These are phyloP conservation scores for Monopterus albus DNA, from an alignment of 2,113 vertebrate species.

Conservation along the genomic window DNA sequence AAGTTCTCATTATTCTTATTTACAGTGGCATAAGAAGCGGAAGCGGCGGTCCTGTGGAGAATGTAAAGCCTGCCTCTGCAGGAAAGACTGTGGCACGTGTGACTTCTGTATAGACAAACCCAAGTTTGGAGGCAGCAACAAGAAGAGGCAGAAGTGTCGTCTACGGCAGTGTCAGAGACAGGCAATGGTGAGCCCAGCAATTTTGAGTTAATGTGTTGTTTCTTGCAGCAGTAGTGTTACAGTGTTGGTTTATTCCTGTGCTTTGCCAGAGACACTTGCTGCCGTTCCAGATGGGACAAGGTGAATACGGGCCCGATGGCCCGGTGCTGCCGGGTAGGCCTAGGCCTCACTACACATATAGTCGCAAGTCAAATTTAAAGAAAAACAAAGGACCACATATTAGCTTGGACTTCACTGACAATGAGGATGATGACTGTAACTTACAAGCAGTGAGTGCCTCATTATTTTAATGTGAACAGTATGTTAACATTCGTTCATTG, in stretches of 20 bases:
- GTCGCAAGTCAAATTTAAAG: slow-evolving; percentile 61
- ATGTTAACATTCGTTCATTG: no score
- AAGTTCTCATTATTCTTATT: not conserved
- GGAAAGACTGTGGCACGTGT: slow-evolving; percentile 88
- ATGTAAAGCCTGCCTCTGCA: slow-evolving; percentile 87
- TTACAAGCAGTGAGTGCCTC: slow-evolving; percentile 49
- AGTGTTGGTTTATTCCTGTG: slow-evolving; percentile 6
- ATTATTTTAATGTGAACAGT: not conserved
- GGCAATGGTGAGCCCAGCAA: slow-evolving; percentile 83
- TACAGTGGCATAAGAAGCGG: slow-evolving; percentile 76
- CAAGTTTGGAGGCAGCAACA: slow-evolving; percentile 92
- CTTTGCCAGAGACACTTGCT: slow-evolving; percentile 81
- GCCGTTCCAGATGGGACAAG: slow-evolving; percentile 74
- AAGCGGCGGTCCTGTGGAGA: slow-evolving; percentile 86
- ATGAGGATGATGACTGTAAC: slow-evolving; percentile 73
- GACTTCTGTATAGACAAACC: slow-evolving; percentile 92
- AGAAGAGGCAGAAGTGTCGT: slow-evolving; percentile 91
- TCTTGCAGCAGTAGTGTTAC: not conserved
- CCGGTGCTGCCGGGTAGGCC: slow-evolving; percentile 56
- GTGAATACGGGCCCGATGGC: slow-evolving; percentile 53
- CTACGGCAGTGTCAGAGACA: slow-evolving; percentile 89
- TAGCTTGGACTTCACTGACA: slow-evolving; percentile 67
- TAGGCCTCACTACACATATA: slow-evolving; percentile 70
- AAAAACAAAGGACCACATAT: slow-evolving; percentile 17
- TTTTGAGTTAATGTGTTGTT: not conserved